Base-by-base conservation (phyloP, 2,888 invertebrate species). In the Drosophila testacea region DNA sequence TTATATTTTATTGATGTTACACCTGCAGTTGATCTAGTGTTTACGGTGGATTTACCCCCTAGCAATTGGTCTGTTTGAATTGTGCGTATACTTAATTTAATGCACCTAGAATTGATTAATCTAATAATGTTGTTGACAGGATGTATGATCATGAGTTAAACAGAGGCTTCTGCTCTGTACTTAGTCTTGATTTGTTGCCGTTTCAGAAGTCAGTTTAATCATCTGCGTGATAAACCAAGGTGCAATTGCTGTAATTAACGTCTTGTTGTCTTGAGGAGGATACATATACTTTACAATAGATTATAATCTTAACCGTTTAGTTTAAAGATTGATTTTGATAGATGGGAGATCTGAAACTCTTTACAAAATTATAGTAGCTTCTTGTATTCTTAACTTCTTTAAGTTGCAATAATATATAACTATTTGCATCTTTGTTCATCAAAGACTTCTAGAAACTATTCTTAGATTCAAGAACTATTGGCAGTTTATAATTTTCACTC, bases 1-100 rank as follows among this genome's bases (percentile, higher is more conserved):
- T 72, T 68, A 72, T 75, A 69, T 57, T 57, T 77, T 77, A 75
- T 75, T 68, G 72, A 77, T 72, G 68, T 57, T 42, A n/a, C 72
- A 62, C 32, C 71, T 65, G 64, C 32, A 38, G 34, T 27, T 44
- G n/a, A 22, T 3, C 42, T 28, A 13, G 0, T n/a, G 13, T 22
- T 11, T 51, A n/a, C 16, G 32, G 16, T 6, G 13, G 11, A 7
- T 11, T 22, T 22, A 7, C 22, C 16, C 41, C 42, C 41, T 4
- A n/a, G 7, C 13, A 46, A 28, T 13, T 16, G 11, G 11, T 22
- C 51, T 9, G 34, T 41, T 38, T 38, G 36, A n/a, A 16, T 42
- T 50, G 42, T 55, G 46, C 60, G 60, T 38, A 13, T 38, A 52
- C 62, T 41, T 54, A 54, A 42, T 30, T 54, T 28, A 47, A 46